These are phyloP conservation scores for Moxostoma hubbsi DNA, from an alignment of 2,797 vertebrate species.

Conservation along the genomic window DNA sequence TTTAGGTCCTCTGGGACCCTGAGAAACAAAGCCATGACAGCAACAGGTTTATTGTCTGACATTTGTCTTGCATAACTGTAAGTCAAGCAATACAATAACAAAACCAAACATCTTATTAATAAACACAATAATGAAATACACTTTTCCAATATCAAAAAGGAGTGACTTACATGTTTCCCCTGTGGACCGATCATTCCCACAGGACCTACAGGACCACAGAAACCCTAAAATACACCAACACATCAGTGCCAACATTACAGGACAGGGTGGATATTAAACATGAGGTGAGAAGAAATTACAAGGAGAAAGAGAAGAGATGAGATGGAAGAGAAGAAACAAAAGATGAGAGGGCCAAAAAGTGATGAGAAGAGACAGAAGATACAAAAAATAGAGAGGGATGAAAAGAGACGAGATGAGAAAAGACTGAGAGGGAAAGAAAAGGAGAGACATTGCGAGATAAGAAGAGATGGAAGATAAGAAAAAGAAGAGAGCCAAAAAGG, in stretches of 20 bases:
- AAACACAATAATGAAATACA: not conserved
- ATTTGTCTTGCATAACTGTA: not conserved
- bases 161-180: constrained; percentile 86
- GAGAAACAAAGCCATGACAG: constrained; percentile 45
- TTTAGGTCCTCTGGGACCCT: constrained; percentile 90
- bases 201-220: constrained; percentile 86
- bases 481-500: no score
- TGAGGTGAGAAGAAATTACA: no score
- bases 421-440: no score
- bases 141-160: not conserved
- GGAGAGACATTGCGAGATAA: no score
- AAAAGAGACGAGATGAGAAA: no score
- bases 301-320: no score
- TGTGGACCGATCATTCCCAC: constrained; percentile 86
- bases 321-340: no score
- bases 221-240: constrained; percentile 81
- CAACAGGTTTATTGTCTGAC: not conserved
- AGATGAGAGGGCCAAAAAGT: no score
- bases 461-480: no score
- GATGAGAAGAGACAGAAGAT: no score
- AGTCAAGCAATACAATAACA: not conserved
- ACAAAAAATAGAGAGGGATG: no score
- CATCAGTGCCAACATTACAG: not conserved
- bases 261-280: no score
- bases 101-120: not conserved